These are phyloP conservation scores for Epinephelus coioides DNA, from an alignment of 2,797 vertebrate species.

Conservation along the genomic window DNA sequence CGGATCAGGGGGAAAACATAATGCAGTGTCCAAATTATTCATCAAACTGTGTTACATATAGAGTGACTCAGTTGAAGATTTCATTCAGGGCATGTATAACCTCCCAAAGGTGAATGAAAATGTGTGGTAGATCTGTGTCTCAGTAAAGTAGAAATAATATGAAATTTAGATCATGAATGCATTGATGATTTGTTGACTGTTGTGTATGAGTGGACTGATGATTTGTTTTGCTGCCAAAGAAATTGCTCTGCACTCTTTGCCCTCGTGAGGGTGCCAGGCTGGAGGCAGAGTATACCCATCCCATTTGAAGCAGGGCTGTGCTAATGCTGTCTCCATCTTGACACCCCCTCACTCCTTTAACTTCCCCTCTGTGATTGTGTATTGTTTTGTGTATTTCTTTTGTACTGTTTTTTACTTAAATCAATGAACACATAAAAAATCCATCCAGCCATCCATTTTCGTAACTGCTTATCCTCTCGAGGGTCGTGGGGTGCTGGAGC, in stretches of 20 bases:
- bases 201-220: neutral
- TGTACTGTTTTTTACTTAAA: neutral
- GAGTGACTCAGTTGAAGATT: neutral
- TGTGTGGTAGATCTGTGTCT: neutral
- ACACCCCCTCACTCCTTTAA: neutral
- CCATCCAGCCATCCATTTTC: too few species aligned
- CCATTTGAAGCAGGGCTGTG: neutral
- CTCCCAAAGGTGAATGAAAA: neutral
- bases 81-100: neutral
- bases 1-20: too few species aligned
- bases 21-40: too few species aligned
- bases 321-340: neutral
- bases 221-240: neutral
- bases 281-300: neutral
- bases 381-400: neutral
- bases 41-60: too few species aligned
- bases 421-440: neutral
- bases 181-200: slow-evolving; percentile 1
- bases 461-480: too few species aligned
- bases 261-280: neutral
- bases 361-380: neutral
- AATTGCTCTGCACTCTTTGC: neutral
- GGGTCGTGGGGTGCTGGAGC: too few species aligned
- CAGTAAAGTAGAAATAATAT: neutral
- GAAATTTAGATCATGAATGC: slow-evolving; percentile 17